These are phyloP conservation scores for Campaea margaritaria DNA, from an alignment of 2,888 invertebrate genomes.

Conservation along the genomic window DNA sequence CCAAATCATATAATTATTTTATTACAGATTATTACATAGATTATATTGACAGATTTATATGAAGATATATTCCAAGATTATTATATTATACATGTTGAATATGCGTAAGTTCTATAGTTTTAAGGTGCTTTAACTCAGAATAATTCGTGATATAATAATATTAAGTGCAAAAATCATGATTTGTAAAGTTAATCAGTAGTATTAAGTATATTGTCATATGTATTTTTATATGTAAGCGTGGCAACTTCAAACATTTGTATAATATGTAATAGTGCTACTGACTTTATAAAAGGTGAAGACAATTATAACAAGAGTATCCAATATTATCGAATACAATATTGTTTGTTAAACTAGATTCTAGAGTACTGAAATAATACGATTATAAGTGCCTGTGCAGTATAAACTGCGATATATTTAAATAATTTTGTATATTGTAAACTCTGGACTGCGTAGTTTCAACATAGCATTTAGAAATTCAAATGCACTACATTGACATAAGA, in stretches of 20 bases:
- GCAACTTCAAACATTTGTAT: constrained; percentile 15
- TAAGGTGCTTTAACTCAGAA: constrained; percentile 81
- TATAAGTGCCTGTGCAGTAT: constrained; percentile 30
- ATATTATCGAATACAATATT: too few relatives aligned
- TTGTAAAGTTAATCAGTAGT: constrained; percentile 32
- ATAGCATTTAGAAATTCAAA: background rate
- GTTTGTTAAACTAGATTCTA: background rate
- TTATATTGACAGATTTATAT: constrained; percentile 68
- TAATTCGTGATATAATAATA: constrained; percentile 76
- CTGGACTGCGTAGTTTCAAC: constrained; percentile 7
- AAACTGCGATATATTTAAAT: too few relatives aligned
- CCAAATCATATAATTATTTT: constrained; percentile 74
- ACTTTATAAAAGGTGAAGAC: background rate
- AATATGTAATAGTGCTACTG: background rate
- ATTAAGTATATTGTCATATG: constrained; percentile 45
- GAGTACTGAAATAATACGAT: constrained; percentile 14
- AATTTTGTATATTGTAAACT: constrained; percentile 19
- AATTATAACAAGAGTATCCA: background rate
- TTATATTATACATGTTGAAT: constrained; percentile 63
- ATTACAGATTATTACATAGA: constrained; percentile 58
- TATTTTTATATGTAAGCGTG: constrained; percentile 45
- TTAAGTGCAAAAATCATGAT: constrained; percentile 51
- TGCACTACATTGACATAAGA: constrained; percentile 32
- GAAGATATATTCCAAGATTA: constrained; percentile 63
- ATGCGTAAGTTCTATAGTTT: constrained; percentile 61